phyloP scores from a whole-genome alignment of 2,888 invertebrate species.

The Amiota mariae region DNA sequence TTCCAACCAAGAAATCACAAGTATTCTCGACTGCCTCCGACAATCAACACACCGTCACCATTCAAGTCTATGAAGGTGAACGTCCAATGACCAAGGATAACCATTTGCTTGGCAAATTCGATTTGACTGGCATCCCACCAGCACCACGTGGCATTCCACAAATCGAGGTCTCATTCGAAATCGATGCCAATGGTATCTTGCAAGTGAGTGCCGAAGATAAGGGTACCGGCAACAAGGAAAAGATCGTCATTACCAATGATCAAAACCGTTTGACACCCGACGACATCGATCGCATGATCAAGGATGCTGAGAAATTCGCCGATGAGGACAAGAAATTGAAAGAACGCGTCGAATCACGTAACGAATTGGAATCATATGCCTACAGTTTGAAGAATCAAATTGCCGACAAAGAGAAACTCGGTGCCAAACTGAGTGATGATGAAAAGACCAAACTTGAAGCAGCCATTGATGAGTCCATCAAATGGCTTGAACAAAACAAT shows the following conservation, averaged over 20 bases:
- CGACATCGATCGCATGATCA: slow-evolving; percentile 99
- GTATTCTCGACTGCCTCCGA: slow-evolving; percentile 99
- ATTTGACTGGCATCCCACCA: slow-evolving; percentile 96
- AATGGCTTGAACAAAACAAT: slow-evolving; percentile 97
- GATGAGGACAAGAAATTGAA: slow-evolving; percentile 98
- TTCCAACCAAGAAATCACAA: slow-evolving; percentile 99
- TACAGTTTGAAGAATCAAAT: slow-evolving; percentile 98
- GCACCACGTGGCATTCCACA: slow-evolving; percentile 94
- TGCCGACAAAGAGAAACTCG: slow-evolving; percentile 96
- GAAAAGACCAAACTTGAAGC: slow-evolving; percentile 96
- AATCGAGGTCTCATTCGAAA: slow-evolving; percentile 95
- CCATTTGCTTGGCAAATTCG: slow-evolving; percentile 98
- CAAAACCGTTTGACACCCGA: slow-evolving; percentile 97
- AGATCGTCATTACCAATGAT: slow-evolving; percentile 99
- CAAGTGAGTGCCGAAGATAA: slow-evolving; percentile 99
- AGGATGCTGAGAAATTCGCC: slow-evolving; percentile 98
- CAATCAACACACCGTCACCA: slow-evolving; percentile 99
- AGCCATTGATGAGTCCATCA: slow-evolving; percentile 96
- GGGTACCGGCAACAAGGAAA: slow-evolving; percentile 98
- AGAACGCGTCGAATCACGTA: slow-evolving; percentile 95
- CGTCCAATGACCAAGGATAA: slow-evolving; percentile 99
- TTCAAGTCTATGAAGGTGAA: slow-evolving; percentile 99
- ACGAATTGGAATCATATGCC: slow-evolving; percentile 97
- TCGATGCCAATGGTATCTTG: slow-evolving; percentile 94
- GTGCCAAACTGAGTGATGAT: slow-evolving; percentile 88